These are phyloP conservation scores for Herminia tarsipennalis DNA, from an alignment of 2,888 invertebrate genomes.

Conservation along the genomic window DNA sequence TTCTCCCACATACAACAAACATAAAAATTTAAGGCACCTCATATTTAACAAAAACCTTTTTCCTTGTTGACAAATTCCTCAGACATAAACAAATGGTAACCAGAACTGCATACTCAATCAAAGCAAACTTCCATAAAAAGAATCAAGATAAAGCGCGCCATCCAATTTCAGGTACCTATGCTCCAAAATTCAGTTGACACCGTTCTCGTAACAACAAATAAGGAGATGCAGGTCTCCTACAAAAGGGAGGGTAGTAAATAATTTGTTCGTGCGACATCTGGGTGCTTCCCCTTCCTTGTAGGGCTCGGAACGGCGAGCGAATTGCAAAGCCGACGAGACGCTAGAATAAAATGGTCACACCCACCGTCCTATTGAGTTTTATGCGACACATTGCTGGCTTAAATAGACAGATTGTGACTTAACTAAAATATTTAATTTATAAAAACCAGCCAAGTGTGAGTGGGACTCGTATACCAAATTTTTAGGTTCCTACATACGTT, in stretches of 20 bases:
- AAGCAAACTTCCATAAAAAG: constrained; percentile 42
- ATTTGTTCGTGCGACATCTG: constrained; percentile 81
- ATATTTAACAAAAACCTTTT: neutral
- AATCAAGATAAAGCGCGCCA: constrained; percentile 44
- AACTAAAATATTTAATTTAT: neutral
- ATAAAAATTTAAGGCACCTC: neutral
- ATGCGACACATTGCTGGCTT: constrained; percentile 39
- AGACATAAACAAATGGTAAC: constrained; percentile 32
- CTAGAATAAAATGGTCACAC: constrained; percentile 74
- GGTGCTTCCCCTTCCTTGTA: constrained; percentile 79
- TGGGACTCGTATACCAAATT: too few species aligned
- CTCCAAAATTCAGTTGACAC: constrained; percentile 43
- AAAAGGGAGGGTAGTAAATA: constrained; percentile 81
- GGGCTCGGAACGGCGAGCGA: constrained; percentile 53
- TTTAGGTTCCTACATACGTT: too few species aligned
- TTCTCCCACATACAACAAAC: neutral
- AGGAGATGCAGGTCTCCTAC: constrained; percentile 62
- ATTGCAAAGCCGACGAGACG: constrained; percentile 59
- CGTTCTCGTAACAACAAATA: constrained; percentile 57
- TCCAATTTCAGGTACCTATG: constrained; percentile 37
- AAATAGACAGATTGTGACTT: neutral
- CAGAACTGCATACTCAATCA: constrained; percentile 37
- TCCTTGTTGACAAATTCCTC: constrained; percentile 3
- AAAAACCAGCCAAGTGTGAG: neutral
- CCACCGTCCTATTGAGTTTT: constrained; percentile 70